A percentile compares a stretch with the other conserved stretches of the same genome.
These are phyloP conservation scores for Machimus rusticus DNA, from an alignment of 2,888 invertebrate species.

Conservation along the genomic window DNA sequence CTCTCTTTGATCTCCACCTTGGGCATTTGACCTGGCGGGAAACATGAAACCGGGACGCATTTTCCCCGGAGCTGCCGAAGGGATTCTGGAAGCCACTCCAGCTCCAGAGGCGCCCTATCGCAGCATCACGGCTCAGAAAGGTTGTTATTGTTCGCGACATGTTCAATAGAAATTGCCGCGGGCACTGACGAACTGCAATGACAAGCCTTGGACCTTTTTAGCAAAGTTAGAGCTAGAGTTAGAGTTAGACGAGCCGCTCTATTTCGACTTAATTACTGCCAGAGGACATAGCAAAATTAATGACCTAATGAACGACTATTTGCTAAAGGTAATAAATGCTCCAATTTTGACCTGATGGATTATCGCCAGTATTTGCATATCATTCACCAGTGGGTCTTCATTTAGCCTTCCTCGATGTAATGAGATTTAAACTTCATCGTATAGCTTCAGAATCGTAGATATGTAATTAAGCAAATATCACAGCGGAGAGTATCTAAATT, in stretches of 20 bases:
- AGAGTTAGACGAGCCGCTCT: not conserved
- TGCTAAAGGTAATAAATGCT: not conserved
- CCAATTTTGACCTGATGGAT: not conserved
- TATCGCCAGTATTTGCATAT: not conserved
- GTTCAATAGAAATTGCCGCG: slow-evolving; percentile 8
- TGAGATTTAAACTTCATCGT: not conserved
- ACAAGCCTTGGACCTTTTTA: not conserved
- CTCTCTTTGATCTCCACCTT: slow-evolving; percentile 10
- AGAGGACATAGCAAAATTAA: not conserved
- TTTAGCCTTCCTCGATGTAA: not conserved
- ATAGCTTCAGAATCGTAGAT: too few relatives aligned
- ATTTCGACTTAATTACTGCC: not conserved
- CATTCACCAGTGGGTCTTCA: not conserved
- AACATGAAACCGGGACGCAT: slow-evolving; percentile 22
- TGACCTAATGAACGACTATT: not conserved
- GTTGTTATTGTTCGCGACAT: not conserved
- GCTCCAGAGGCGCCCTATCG: not conserved
- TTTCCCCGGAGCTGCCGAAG: not conserved
- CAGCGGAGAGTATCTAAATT: too few relatives aligned
- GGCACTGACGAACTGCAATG: not conserved
- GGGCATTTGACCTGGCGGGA: slow-evolving; percentile 13
- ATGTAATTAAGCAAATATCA: too few relatives aligned
- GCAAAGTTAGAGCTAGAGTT: not conserved
- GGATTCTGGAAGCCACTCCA: not conserved
- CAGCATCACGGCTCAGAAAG: slow-evolving; percentile 6